phyloP scores from a whole-genome alignment of 2,888 invertebrate genomes.

The Macrostomum cliftonense region DNA sequence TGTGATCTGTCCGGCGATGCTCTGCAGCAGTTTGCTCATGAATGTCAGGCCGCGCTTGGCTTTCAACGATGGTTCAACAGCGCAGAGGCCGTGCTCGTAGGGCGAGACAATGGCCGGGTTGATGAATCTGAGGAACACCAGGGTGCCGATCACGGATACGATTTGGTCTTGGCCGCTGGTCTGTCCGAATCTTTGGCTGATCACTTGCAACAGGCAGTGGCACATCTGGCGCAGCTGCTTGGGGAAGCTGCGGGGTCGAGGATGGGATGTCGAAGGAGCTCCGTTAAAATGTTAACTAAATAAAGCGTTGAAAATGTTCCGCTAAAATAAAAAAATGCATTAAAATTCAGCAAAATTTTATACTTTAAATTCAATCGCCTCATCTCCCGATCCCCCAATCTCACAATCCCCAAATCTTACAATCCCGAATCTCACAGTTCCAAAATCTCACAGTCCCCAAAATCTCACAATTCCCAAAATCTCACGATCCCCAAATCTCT shows the following conservation, averaged over 20 bases:
- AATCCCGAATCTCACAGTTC: too few relatives aligned
- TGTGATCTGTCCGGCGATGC: conserved; percentile 91
- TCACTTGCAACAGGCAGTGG: conserved; percentile 63
- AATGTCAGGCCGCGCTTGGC: conserved; percentile 87
- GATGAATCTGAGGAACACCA: conserved; percentile 83
- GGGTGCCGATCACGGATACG: conserved; percentile 66
- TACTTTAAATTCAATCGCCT: too few relatives aligned
- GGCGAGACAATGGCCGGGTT: conserved; percentile 95
- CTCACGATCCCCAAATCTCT: too few relatives aligned
- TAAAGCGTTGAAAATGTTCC: too few relatives aligned
- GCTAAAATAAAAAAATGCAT: too few relatives aligned
- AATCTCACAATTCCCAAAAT: too few relatives aligned
- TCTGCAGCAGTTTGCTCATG: conserved; percentile 91
- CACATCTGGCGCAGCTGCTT: conserved; percentile 88
- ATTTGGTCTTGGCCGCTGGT: conserved; percentile 20
- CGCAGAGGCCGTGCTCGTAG: conserved; percentile 81
- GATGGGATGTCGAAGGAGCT: too few relatives aligned
- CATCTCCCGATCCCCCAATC: too few relatives aligned
- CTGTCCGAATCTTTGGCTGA: conserved; percentile 28
- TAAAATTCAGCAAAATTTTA: too few relatives aligned
- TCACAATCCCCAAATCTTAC: too few relatives aligned
- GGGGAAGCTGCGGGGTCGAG: conserved; percentile 50
- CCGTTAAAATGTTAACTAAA: neutral
- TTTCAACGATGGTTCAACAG: conserved; percentile 59
- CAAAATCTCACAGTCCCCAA: too few relatives aligned